Percentiles rank a stretch among this genome's conserved stretches.
phyloP scores from a whole-genome alignment of 2,797 vertebrate genomes.

The Acanthurus tractus region DNA sequence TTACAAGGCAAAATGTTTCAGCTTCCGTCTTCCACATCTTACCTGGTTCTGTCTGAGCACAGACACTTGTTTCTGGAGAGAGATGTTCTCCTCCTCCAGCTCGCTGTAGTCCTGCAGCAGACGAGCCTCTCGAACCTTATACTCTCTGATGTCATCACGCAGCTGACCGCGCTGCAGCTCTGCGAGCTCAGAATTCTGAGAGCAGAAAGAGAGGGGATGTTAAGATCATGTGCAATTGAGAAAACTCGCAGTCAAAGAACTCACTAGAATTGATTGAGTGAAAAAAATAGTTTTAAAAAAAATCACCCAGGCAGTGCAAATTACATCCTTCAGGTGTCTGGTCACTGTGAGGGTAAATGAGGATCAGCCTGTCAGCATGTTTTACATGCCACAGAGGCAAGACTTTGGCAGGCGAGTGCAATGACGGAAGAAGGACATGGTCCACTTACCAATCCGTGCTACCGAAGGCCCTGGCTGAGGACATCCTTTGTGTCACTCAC shows the following conservation, averaged over 20 bases:
- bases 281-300: neutral
- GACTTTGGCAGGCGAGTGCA: constrained; percentile 39
- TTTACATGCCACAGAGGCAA: constrained; percentile 39
- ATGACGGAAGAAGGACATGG: constrained; percentile 45
- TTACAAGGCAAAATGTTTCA: neutral
- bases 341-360: constrained; percentile 29
- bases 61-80: constrained; percentile 97
- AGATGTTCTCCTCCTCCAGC: constrained; percentile 98
- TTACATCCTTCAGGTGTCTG: neutral
- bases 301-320: neutral
- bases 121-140: constrained; percentile 94
- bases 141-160: constrained; percentile 96
- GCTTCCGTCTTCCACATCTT: constrained; percentile 22
- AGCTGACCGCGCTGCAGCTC: constrained; percentile 93
- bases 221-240: neutral
- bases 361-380: constrained; percentile 34
- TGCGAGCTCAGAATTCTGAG: constrained; percentile 90
- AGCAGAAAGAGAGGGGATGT: neutral
- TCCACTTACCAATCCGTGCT: constrained; percentile 50
- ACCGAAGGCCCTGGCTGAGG: constrained; percentile 44
- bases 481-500: constrained; percentile 70
- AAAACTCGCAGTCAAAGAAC: neutral
- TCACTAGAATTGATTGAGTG: neutral
- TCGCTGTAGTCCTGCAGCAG: constrained; percentile 96
- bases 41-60: constrained; percentile 95